Evolutionary conservation across 2,113 vertebrate genomes (phyloP).

Genomic region (Myrmecobius fasciatus): DNA sequence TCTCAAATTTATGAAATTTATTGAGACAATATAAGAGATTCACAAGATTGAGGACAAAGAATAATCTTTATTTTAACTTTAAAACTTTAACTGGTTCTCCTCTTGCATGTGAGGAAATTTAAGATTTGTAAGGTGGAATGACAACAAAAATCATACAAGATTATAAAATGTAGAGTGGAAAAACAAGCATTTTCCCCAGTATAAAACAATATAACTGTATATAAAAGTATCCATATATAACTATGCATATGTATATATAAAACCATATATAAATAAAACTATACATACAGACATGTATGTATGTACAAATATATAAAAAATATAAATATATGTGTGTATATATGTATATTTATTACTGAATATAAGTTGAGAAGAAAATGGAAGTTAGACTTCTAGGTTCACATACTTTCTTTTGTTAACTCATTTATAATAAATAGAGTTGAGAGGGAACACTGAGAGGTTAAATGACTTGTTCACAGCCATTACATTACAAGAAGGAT

Average conservation of each 20-base stretch:
- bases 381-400: background rate
- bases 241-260: no score
- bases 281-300: no score
- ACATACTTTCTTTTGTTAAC: background rate
- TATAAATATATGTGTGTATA: no score
- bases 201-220: background rate
- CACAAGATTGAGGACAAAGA: background rate
- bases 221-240: no score
- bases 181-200: background rate
- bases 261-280: no score
- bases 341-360: background rate
- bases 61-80: no score
- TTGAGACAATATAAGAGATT: background rate
- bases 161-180: background rate
- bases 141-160: background rate
- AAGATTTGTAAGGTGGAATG: background rate
- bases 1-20: slow-evolving; percentile 1
- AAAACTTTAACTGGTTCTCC: background rate
- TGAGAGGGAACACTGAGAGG: background rate
- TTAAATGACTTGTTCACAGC: background rate
- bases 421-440: background rate
- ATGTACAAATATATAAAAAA: no score
- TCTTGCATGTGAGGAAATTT: background rate
- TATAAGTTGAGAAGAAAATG: background rate
- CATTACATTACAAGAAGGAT: background rate